Evolutionary conservation across 2,888 invertebrate genomes (phyloP).

Genomic region (Drosophila nigritarsus): DNA sequence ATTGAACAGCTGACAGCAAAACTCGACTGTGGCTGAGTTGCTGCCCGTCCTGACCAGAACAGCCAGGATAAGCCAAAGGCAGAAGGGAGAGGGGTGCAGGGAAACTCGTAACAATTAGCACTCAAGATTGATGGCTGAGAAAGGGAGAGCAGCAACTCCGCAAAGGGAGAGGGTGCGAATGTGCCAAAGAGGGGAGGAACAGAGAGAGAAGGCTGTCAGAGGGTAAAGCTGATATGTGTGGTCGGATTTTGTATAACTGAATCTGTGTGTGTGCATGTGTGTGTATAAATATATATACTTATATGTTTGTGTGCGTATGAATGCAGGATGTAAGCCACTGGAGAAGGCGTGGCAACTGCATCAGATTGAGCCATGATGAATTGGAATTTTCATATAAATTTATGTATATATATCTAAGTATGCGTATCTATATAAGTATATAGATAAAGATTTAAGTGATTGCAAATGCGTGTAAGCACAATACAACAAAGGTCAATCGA

Average conservation of each 20-base stretch:
- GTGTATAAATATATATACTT: background rate
- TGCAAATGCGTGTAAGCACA: background rate
- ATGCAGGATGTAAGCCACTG: conserved; percentile 4
- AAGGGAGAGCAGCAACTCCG: conserved; percentile 12
- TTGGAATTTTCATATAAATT: background rate
- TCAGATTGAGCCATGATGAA: conserved; percentile 19
- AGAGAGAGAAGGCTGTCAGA: conserved; percentile 2
- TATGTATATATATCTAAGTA: too few species aligned
- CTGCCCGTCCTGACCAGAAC: conserved; percentile 32
- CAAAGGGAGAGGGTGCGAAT: conserved; percentile 18
- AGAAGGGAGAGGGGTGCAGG: conserved; percentile 7
- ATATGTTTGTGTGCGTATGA: background rate
- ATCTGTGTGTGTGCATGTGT: conserved; percentile 1
- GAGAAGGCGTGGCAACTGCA: conserved; percentile 23
- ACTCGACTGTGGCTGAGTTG: conserved; percentile 11
- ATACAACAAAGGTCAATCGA: background rate
- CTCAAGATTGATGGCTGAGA: conserved; percentile 69
- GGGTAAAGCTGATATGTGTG: conserved; percentile 31
- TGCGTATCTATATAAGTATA: background rate
- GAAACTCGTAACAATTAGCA: conserved; percentile 77
- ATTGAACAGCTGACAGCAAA: conserved; percentile 51
- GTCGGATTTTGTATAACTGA: conserved; percentile 23
- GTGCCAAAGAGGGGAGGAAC: conserved; percentile 1
- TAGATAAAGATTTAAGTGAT: background rate
- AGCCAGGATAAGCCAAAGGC: background rate